These are phyloP conservation scores for Labroides dimidiatus DNA, from an alignment of 2,797 vertebrate genomes.

Conservation along the genomic window DNA sequence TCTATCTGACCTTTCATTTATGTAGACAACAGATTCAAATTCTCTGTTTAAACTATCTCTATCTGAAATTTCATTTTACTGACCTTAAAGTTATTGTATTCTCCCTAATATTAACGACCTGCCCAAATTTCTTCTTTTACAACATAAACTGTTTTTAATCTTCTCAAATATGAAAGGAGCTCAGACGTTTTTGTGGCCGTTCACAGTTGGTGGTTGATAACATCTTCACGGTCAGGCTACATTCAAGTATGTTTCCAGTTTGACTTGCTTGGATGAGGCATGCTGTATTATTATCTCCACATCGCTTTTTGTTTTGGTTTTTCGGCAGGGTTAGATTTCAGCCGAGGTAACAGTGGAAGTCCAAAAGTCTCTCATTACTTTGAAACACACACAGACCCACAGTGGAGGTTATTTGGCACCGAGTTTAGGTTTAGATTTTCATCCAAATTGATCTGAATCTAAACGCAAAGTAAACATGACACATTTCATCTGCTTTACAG, in stretches of 20 bases:
- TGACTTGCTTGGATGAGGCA: constrained; percentile 77
- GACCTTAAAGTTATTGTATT: background rate
- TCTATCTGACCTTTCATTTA: constrained; percentile 25
- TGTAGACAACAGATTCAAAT: constrained; percentile 18
- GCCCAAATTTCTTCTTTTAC: constrained; percentile 31
- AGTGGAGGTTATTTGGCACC: constrained; percentile 65
- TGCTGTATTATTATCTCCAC: constrained; percentile 71
- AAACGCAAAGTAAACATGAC: constrained; percentile 79
- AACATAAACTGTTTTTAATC: constrained; percentile 32
- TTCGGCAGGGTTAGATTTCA: constrained; percentile 77
- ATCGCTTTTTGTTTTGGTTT: constrained; percentile 78
- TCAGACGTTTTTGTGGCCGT: constrained; percentile 63
- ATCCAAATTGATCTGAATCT: constrained; percentile 78
- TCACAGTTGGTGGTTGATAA: constrained; percentile 64
- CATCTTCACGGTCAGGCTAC: constrained; percentile 70
- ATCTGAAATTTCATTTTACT: background rate
- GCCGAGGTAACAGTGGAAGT: constrained; percentile 73
- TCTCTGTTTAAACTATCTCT: too few relatives aligned
- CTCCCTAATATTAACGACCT: constrained; percentile 4
- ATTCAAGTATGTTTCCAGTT: constrained; percentile 77
- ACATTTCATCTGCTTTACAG: constrained; percentile 65
- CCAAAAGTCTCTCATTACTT: constrained; percentile 68
- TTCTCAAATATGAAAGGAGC: constrained; percentile 28
- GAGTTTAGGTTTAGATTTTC: constrained; percentile 74
- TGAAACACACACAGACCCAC: constrained; percentile 62